These are phyloP conservation scores for Urocolius indicus DNA, from an alignment of 2,113 vertebrate species.

Conservation along the genomic window DNA sequence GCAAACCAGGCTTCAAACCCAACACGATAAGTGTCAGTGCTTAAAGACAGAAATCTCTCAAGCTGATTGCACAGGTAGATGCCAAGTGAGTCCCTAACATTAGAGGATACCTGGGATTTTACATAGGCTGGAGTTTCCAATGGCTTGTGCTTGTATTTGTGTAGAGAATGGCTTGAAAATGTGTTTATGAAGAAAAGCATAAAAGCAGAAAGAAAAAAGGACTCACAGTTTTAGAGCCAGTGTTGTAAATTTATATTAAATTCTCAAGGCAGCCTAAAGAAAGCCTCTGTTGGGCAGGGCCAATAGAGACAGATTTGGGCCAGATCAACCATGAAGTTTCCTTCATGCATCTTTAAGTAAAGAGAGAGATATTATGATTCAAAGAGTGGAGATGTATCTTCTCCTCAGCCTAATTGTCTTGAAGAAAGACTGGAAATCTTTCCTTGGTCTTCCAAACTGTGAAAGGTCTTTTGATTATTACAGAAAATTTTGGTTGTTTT, in stretches of 20 bases:
- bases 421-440: not conserved
- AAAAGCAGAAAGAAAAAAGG: not conserved
- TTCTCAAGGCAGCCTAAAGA: not conserved
- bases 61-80: not conserved
- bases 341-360: not conserved
- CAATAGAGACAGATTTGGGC: not conserved
- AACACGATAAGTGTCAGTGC: not conserved
- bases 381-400: not conserved
- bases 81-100: not conserved
- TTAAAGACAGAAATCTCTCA: not conserved
- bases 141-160: not conserved
- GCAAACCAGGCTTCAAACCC: not conserved
- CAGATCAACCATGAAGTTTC: not conserved
- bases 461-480: not conserved
- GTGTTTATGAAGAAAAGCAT: not conserved
- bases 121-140: not conserved
- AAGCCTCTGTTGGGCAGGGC: not conserved
- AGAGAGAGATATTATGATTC: not conserved
- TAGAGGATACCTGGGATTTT: not conserved
- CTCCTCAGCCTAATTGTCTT: not conserved
- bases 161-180: not conserved
- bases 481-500: not conserved
- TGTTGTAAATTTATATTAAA: not conserved
- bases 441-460: not conserved
- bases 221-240: not conserved